Evolutionary conservation across 53 echinoderm and acorn worm genomes (phyloP).

Genomic region (Paracentrotus lividus): DNA sequence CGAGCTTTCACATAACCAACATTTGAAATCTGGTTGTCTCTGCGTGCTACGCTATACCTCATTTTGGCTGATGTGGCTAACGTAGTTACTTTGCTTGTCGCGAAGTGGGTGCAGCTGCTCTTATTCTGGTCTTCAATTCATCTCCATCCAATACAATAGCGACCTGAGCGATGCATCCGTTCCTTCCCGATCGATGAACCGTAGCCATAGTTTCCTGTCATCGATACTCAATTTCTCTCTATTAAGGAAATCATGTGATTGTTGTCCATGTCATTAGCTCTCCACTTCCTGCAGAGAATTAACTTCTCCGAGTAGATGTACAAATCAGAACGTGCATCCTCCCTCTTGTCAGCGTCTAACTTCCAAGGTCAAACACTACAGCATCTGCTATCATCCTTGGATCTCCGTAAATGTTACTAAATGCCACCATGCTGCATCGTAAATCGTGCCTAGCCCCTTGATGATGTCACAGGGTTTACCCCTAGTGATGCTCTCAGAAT

Average conservation of each 20-base stretch:
- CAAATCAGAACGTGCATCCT: slow-evolving; percentile 64
- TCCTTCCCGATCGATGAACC: no score
- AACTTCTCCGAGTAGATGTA: slow-evolving; percentile 55
- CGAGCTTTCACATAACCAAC: background rate
- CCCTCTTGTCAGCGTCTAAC: slow-evolving; percentile 65
- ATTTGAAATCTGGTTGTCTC: background rate
- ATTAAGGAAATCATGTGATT: background rate
- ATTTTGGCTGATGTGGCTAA: background rate
- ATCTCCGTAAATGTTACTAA: slow-evolving; percentile 74
- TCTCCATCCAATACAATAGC: background rate
- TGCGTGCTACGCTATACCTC: background rate
- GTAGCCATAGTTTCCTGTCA: slow-evolving; percentile 37
- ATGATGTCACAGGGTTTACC: slow-evolving; percentile 69
- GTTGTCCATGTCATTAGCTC: slow-evolving; percentile 30
- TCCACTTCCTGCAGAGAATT: background rate
- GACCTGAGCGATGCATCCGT: background rate
- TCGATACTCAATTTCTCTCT: slow-evolving; percentile 34
- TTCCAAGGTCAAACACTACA: slow-evolving; percentile 69
- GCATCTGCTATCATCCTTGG: slow-evolving; percentile 75
- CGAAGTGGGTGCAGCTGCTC: background rate
- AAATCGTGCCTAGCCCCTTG: slow-evolving; percentile 72
- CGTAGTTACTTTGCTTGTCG: background rate
- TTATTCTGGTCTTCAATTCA: background rate
- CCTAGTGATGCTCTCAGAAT: slow-evolving; percentile 64
- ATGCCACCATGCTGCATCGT: slow-evolving; percentile 71